Base-by-base conservation (phyloP, 2,113 vertebrate species). In the Macquaria australasica region DNA sequence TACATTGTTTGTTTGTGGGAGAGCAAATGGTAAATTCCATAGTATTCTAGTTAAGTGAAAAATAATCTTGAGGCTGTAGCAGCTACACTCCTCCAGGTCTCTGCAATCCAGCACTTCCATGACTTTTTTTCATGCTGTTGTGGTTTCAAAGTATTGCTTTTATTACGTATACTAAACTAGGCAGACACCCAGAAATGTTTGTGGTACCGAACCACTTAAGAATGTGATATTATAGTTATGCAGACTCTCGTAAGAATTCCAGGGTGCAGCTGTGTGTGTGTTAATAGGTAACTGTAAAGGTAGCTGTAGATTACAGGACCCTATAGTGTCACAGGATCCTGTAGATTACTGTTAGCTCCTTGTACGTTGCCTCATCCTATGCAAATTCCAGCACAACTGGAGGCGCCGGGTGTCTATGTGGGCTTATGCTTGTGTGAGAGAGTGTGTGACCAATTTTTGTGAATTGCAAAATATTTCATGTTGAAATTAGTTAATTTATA, bases 91-190 rank as follows among this genome's bases (percentile, higher is more conserved):
- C 63, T 82, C 72, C 62, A 68, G 43, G 20, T 63, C 51, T 78
- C 23, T 78, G 60, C 48, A 68, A 63, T 63, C 64, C n/a, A 53
- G 28, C 48, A 23, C 20, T 80, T 43, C n/a, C 16, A 25, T 60
- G 39, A 48, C 3, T 45, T 39, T 75, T 76, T 79, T 15, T 41
- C 50, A 45, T 37, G 39, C 59, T 60, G 25, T 23, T 82, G 83
- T 71, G 80, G 84, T 89, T 84, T 21, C 45, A 63, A 73, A 34
- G 73, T 79, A 45, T 68, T 74, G 79, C 34, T 87, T 90, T 88
- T 83, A 82, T 85, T 77, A 63, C 39, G 4, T 37, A 75, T 76
- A 84, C 82, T 78, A 91, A 87, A 87, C 77, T 39, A 56, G 60
- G 77, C 77, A 83, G 73, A 84, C 74, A 79, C 58, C 59, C 69